A percentile compares a stretch with the other conserved stretches of the same genome.
Conservation (phyloP, 2,888 invertebrate genomes). For the Clistopyga incitator region DNA sequence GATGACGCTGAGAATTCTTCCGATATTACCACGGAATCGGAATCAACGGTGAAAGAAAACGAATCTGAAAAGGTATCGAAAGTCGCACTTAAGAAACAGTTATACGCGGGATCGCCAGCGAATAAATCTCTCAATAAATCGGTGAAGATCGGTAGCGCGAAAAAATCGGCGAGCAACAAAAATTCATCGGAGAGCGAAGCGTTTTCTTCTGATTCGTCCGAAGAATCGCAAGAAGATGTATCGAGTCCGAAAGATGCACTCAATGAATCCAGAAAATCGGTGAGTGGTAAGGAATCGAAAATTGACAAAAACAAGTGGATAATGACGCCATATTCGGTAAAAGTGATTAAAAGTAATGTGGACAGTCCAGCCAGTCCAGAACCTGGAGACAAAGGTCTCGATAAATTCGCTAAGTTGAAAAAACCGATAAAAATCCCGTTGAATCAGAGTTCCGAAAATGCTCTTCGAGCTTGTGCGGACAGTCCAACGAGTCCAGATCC, state of each 20-base stretch:
- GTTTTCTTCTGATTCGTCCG: background rate
- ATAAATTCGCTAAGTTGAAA: background rate
- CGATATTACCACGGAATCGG: background rate
- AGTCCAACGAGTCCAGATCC: background rate
- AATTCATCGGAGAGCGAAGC: conserved; percentile 14
- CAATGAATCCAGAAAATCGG: conserved; percentile 33
- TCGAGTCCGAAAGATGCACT: background rate
- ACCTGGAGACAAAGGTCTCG: background rate
- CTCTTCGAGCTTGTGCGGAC: background rate
- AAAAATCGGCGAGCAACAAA: conserved; percentile 30
- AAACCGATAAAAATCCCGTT: background rate
- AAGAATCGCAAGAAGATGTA: conserved; percentile 1
- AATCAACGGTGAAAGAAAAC: background rate
- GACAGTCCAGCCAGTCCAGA: conserved; percentile 9
- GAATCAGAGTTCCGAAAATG: background rate
- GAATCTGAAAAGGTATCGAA: background rate
- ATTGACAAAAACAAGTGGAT: background rate
- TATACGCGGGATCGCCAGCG: background rate
- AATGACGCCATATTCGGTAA: background rate
- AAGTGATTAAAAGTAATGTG: background rate
- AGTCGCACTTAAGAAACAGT: background rate
- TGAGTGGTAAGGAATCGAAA: conserved; percentile 1
- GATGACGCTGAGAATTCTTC: background rate
- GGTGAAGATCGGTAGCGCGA: conserved; percentile 2
- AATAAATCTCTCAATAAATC: conserved; percentile 31